Base-by-base conservation (phyloP, 2,113 vertebrate genomes). In the Coregonus clupeaformis region DNA sequence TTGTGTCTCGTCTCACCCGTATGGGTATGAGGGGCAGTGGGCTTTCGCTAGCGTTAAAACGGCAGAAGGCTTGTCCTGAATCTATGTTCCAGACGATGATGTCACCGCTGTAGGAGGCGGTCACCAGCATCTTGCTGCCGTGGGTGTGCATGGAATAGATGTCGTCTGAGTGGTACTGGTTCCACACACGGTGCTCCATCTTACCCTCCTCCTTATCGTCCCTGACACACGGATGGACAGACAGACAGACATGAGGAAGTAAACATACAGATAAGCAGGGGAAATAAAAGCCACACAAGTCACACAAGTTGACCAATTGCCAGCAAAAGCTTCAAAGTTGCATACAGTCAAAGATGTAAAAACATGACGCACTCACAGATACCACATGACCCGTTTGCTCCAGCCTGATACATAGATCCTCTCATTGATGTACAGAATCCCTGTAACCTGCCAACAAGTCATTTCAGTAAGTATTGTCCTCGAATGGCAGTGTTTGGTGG, bases 101-200 rank as follows among this genome's bases (percentile, higher is more conserved):
- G 72, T 92, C 89, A 1, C 91, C 90, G 0, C 70, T 85, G 72
- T 87, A 88, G 22, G 88, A 90, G 3, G 87, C 74, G 0, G 90
- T 92, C 32, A 79, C 91, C 0, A 92, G 67, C 68, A 90, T 85
- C 76, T 89, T 85, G 65, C 82, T 77, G 75, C 77, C 78, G 62
- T 92, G 81, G 24, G 73, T 85, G 25, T 85, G 79, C 80, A 91
- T 87, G 47, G 83, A 85, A 32, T 84, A 76, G 80, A 92, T 45
- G 0, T 92, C 89, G 4, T 92, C 90, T 0, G 67, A 69, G 78
- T 92, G 90, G 74, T 76, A 91, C 62, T 74, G 81, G 65, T 83
- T 86, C 90, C 90, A 92, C 63, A 81, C 88, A 13, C 81, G 22
- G 74, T 63, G 82, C 18, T 87, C 81, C 20, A 84, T 69, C 57